Percentiles rank a stretch among this genome's conserved stretches.
Evolutionary conservation across 2,113 vertebrate genomes (phyloP).

Genomic region (Vulpes vulpes): DNA sequence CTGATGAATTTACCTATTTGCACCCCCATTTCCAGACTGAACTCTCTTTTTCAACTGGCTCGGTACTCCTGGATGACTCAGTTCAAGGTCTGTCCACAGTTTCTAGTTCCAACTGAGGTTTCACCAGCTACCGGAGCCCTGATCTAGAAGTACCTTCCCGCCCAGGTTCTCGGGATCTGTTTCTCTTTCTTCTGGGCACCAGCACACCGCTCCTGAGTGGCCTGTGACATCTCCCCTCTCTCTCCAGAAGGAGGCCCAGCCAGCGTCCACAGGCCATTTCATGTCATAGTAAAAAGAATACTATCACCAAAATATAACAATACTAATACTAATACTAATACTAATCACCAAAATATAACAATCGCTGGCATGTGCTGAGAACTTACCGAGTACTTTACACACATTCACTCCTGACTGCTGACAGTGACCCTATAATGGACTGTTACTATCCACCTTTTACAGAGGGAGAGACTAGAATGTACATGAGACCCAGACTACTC

Average conservation of each 20-base stretch:
- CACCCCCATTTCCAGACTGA: not conserved
- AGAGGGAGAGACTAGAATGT: not conserved
- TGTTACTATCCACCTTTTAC: not conserved
- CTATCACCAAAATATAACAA: not conserved
- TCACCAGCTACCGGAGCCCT: not conserved
- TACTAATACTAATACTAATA: too few species aligned
- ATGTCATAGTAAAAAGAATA: not conserved
- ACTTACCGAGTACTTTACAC: too few species aligned
- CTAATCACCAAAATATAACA: not conserved
- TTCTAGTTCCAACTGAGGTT: not conserved
- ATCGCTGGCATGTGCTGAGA: not conserved
- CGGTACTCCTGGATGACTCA: not conserved
- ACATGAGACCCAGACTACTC: not conserved
- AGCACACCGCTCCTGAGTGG: not conserved
- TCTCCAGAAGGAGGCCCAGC: not conserved
- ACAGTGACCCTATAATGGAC: rapidly evolving
- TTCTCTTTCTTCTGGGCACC: not conserved
- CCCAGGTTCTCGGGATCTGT: not conserved
- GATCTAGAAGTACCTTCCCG: not conserved
- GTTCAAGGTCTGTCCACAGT: not conserved
- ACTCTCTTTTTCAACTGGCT: not conserved
- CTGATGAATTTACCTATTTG: not conserved
- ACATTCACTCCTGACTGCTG: not conserved
- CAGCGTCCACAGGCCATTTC: not conserved
- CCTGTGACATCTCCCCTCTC: not conserved